phyloP scores from a whole-genome alignment of 2,797 vertebrate genomes.

The Pogoniulus pusillus region DNA sequence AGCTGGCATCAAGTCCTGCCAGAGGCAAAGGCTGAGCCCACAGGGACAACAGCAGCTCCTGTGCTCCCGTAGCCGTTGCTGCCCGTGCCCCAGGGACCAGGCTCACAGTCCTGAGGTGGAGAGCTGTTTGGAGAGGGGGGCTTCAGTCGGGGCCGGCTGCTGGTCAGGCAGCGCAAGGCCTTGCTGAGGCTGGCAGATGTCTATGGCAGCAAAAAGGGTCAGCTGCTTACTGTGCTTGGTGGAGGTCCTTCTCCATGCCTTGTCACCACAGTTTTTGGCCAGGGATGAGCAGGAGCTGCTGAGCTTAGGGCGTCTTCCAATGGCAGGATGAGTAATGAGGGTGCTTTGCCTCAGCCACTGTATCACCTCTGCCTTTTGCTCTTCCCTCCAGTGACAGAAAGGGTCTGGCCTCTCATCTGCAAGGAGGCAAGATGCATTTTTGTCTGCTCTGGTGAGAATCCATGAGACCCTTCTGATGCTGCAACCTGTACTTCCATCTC shows the following conservation, averaged over 20 bases:
- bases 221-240: not conserved
- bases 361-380: not conserved
- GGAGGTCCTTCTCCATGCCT: not conserved
- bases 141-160: not conserved
- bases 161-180: not conserved
- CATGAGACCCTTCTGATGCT: not conserved
- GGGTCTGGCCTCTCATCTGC: not conserved
- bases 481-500: not conserved
- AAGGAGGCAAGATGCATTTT: not conserved
- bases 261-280: not conserved
- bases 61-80: not conserved
- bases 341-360: not conserved
- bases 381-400: not conserved
- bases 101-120: fast-evolving
- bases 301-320: not conserved
- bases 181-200: not conserved
- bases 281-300: not conserved
- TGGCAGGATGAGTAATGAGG: not conserved
- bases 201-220: not conserved
- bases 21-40: not conserved
- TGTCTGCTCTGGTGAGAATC: not conserved
- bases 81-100: not conserved
- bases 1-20: not conserved
- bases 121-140: not conserved
- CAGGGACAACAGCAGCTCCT: not conserved